These are phyloP conservation scores for Temnothorax unifasciatus DNA, from an alignment of 2,888 invertebrate genomes.

Conservation along the genomic window DNA sequence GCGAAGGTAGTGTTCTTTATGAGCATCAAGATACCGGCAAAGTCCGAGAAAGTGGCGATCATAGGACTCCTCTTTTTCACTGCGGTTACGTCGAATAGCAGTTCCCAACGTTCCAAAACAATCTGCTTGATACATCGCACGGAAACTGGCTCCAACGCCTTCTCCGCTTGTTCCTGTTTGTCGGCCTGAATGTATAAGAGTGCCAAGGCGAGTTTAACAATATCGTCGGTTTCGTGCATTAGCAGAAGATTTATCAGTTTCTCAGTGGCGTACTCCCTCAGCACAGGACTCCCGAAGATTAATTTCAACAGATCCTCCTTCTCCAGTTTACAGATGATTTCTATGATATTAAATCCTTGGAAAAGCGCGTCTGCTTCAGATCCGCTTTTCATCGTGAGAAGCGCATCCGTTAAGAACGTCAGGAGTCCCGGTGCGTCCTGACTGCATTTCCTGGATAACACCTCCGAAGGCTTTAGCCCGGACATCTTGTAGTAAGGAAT, in stretches of 20 bases:
- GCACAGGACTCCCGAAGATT: constrained; percentile 87
- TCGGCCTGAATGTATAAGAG: constrained; percentile 87
- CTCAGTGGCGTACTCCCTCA: constrained; percentile 88
- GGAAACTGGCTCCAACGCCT: constrained; percentile 86
- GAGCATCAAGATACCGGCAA: constrained; percentile 87
- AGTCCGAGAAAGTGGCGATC: constrained; percentile 87
- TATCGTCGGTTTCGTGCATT: constrained; percentile 80
- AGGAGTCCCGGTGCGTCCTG: constrained; percentile 82
- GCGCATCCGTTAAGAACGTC: constrained; percentile 81
- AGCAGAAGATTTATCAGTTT: constrained; percentile 87
- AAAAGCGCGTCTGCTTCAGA: constrained; percentile 87
- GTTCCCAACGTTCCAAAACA: constrained; percentile 86
- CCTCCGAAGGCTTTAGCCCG: constrained; percentile 86
- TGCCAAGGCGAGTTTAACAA: constrained; percentile 86
- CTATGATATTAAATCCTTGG: constrained; percentile 83
- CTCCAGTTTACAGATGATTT: constrained; percentile 80
- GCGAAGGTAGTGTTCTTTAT: constrained; percentile 86
- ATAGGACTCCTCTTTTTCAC: constrained; percentile 83
- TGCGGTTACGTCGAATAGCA: constrained; percentile 87
- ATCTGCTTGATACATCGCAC: constrained; percentile 84
- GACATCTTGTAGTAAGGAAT: constrained; percentile 88
- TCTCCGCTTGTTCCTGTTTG: constrained; percentile 86
- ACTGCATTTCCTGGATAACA: constrained; percentile 84
- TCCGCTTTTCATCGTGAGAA: constrained; percentile 86
- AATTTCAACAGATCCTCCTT: constrained; percentile 86